A percentile compares a stretch with the other conserved stretches of the same genome.
Conservation (phyloP, 2,888 invertebrate species). For the Plusia festucae region DNA sequence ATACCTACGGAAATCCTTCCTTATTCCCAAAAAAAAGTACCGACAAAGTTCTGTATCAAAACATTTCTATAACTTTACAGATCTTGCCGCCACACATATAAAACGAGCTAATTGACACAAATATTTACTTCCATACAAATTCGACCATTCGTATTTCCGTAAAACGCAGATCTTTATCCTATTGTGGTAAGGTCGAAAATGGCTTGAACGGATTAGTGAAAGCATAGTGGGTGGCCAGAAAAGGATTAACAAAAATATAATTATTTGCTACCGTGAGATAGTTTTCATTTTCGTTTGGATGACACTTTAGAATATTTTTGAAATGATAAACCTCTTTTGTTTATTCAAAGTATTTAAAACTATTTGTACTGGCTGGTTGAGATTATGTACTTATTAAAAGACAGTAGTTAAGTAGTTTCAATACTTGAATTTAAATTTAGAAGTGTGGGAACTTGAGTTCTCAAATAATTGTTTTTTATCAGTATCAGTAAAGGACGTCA, state of each 20-base stretch:
- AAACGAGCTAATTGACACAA: slow-evolving; percentile 65
- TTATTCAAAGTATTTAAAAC: slow-evolving; percentile 13
- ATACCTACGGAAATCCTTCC: slow-evolving; percentile 51
- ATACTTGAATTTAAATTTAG: slow-evolving; percentile 20
- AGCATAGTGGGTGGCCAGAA: slow-evolving; percentile 53
- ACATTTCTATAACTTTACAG: slow-evolving; percentile 36
- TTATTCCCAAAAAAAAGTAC: slow-evolving; percentile 9
- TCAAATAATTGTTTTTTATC: too few species aligned
- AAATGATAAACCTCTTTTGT: slow-evolving; percentile 31
- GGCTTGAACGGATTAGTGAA: slow-evolving; percentile 28
- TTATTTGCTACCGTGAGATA: slow-evolving; percentile 55
- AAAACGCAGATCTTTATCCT: slow-evolving; percentile 11
- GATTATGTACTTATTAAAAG: slow-evolving; percentile 12
- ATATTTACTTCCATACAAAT: slow-evolving; percentile 64
- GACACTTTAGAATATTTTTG: slow-evolving; percentile 27
- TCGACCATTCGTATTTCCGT: slow-evolving; percentile 53
- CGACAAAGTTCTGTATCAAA: slow-evolving; percentile 30
- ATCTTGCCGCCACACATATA: slow-evolving; percentile 36
- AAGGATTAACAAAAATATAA: slow-evolving; percentile 54
- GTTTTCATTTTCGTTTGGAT: slow-evolving; percentile 25
- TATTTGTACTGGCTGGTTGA: slow-evolving; percentile 8
- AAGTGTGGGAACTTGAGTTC: slow-evolving; percentile 12
- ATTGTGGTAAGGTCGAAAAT: slow-evolving; percentile 25
- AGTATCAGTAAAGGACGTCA: too few species aligned
- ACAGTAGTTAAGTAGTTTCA: slow-evolving; percentile 34